Base-by-base conservation (phyloP, 2,113 vertebrate species). In the Hypomesus transpacificus region DNA sequence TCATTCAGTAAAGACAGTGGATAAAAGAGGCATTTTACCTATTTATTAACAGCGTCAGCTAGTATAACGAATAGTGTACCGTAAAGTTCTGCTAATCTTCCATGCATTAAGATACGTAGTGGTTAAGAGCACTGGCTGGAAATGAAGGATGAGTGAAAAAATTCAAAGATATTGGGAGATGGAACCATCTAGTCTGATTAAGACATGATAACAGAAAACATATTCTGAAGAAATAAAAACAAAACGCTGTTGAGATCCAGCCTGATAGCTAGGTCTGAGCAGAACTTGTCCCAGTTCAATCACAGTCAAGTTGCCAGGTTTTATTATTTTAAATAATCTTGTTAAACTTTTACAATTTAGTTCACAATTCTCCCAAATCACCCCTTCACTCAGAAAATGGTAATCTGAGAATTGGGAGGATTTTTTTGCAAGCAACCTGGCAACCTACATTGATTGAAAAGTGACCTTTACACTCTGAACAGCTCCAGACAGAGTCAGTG, bases 91-190 rank as follows among this genome's bases (percentile, higher is more conserved):
- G 74, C 7, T 65, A 59, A 76, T 21, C 39, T 46, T 61, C n/a
- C 84, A 84, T 87, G 80, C 78, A 73, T 65, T 67, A 56, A 66
- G 6, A 72, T 69, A 34, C 52, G 66, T 69, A 81, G 58, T 68
- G 24, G 57, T 72, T 70, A 26, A 66, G 22, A 56, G 24, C n/a
- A 21, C n/a, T 17, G 20, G 14, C 65, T 26, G n/a, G 24, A 52
- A 16, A 53, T 52, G 14, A 52, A 53, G 14, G 50, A 11, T 24
- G 22, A 66, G n/a, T 11, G 5, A 52, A 51, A 51, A 24, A 24
- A 24, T 14, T 14, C 7, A 7, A 21, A 58, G 17, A 57, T 21
- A 20, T 58, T 3, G n/a, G 14, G 5, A 22, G 21, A 58, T 13
- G 9, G 56, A 22, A 22, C 14, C 14, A 59, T 22, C 57, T 59